Percentiles rank a stretch among this genome's conserved stretches.
These are phyloP conservation scores for Theristicus caerulescens DNA, from an alignment of 2,113 vertebrate species.

Conservation along the genomic window DNA sequence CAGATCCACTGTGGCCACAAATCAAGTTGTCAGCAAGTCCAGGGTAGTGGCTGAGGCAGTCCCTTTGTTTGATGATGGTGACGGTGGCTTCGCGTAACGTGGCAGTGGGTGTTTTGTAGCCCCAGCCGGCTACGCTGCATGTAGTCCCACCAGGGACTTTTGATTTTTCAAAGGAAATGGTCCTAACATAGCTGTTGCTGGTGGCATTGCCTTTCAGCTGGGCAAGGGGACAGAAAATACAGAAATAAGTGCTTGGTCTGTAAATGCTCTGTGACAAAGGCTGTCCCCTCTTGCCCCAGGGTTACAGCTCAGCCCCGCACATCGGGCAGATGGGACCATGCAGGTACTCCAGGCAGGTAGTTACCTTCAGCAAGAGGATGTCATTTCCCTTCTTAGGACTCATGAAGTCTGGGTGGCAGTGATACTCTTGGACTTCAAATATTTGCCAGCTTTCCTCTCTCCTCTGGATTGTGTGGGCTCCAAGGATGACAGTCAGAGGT, in stretches of 20 bases:
- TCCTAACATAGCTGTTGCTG: neutral
- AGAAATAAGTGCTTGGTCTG: neutral
- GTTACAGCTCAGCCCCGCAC: neutral
- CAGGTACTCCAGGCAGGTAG: neutral
- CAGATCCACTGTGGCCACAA: neutral
- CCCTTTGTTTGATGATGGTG: neutral
- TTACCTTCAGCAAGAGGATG: constrained; percentile 65
- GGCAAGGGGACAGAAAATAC: neutral
- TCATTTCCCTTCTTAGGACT: neutral
- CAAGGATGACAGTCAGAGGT: constrained; percentile 48
- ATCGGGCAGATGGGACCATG: accelerated
- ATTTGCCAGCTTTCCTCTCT: constrained; percentile 22
- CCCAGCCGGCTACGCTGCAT: constrained; percentile 20
- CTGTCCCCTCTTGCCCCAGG: neutral
- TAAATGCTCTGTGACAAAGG: accelerated
- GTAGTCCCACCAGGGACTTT: accelerated
- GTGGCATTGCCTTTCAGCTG: constrained; percentile 41
- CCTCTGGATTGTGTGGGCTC: neutral
- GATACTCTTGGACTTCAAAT: constrained; percentile 14
- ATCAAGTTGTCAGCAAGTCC: neutral
- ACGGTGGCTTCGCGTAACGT: neutral
- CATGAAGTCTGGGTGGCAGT: neutral
- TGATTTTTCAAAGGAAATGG: neutral
- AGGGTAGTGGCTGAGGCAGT: neutral
- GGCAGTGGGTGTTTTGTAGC: accelerated